phyloP scores from a whole-genome alignment of 2,113 vertebrate genomes.

The Gila orcuttii region DNA sequence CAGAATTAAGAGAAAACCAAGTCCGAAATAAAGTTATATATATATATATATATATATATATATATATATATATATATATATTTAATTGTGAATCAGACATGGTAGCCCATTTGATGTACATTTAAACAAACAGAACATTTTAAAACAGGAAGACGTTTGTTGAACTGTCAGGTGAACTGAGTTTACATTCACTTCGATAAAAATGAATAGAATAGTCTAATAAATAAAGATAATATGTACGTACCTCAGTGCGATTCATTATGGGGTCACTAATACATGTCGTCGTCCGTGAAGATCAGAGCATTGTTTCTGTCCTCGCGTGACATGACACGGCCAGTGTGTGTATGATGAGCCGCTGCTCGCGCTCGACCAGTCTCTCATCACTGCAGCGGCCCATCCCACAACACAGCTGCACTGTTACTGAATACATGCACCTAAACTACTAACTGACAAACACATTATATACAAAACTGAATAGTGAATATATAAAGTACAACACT shows the following conservation, averaged over 20 bases:
- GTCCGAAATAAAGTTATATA: neutral
- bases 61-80: too few species aligned
- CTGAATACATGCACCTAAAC: neutral
- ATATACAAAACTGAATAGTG: too few species aligned
- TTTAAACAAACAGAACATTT: neutral
- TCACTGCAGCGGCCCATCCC: neutral
- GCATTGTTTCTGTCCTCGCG: slow-evolving; percentile 40
- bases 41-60: too few species aligned
- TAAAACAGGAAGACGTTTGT: neutral
- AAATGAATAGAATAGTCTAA: neutral
- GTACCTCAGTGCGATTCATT: slow-evolving; percentile 61
- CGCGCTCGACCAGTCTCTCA: slow-evolving; percentile 19
- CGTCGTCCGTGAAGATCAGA: slow-evolving; percentile 37
- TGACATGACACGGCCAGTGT: slow-evolving; percentile 29
- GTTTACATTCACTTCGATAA: neutral
- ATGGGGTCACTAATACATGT: slow-evolving; percentile 25
- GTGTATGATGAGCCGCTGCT: neutral
- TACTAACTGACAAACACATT: neutral
- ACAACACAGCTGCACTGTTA: neutral
- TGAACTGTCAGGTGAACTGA: neutral
- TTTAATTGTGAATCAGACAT: neutral
- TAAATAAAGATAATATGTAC: neutral
- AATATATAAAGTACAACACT: too few species aligned
- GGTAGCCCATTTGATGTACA: neutral
- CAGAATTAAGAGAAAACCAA: neutral